These are phyloP conservation scores for Podarcis siculus DNA, from an alignment of 2,797 vertebrate genomes.

Conservation along the genomic window DNA sequence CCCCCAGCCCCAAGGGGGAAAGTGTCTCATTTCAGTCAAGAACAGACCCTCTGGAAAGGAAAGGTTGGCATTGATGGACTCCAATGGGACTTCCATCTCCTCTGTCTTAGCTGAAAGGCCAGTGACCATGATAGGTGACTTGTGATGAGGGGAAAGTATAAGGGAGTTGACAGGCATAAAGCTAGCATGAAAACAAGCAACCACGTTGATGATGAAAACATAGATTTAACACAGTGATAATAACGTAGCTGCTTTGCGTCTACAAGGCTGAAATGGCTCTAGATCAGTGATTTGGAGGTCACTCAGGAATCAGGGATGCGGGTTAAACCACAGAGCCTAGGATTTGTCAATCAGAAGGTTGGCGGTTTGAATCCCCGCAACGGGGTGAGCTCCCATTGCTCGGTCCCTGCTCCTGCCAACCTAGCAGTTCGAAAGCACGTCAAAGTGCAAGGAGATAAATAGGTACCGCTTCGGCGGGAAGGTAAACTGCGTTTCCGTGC, in stretches of 20 bases:
- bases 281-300: too few species aligned
- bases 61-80: accelerated
- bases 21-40: neutral
- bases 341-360: too few species aligned
- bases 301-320: neutral
- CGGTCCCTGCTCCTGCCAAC: too few species aligned
- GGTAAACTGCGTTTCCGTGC: too few species aligned
- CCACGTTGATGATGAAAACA: neutral
- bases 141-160: neutral
- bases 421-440: too few species aligned
- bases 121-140: neutral
- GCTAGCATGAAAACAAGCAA: neutral
- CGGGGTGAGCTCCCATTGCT: too few species aligned
- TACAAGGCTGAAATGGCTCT: neutral
- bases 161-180: neutral
- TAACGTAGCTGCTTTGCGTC: neutral
- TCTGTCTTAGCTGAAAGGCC: neutral
- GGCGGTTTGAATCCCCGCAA: too few species aligned
- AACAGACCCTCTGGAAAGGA: neutral
- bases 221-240: neutral
- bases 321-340: too few species aligned
- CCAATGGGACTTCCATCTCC: neutral
- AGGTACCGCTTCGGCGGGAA: too few species aligned
- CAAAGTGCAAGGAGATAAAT: too few species aligned
- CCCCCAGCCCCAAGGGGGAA: neutral